Percentiles rank a stretch among this genome's conserved stretches.
phyloP scores from a whole-genome alignment of 2,113 vertebrate genomes.

The Falco punctatus region DNA sequence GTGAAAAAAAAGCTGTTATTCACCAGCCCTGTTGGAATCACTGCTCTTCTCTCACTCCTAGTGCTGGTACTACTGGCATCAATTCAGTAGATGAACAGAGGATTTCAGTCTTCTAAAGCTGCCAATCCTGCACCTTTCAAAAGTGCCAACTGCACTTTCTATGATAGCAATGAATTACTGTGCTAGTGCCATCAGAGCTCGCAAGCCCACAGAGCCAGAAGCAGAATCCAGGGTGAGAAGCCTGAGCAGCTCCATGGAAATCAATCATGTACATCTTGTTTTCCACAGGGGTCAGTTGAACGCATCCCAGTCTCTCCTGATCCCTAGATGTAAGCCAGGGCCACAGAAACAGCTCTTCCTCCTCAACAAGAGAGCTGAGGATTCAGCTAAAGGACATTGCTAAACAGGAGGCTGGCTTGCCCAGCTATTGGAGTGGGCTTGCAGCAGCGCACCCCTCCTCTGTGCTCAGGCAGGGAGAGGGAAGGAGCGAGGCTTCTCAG shows the following conservation, averaged over 20 bases:
- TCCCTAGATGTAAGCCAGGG: not conserved
- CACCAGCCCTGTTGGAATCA: not conserved
- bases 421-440: not conserved
- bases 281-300: not conserved
- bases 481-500: not conserved
- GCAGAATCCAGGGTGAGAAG: not conserved
- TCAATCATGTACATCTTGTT: not conserved
- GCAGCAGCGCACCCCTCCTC: not conserved
- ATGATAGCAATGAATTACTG: not conserved
- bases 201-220: not conserved
- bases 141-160: constrained; percentile 25
- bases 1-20: constrained; percentile 14
- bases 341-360: not conserved
- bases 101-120: constrained; percentile 24
- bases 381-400: not conserved
- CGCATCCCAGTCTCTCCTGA: not conserved
- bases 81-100: constrained; percentile 24
- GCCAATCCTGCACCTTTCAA: constrained; percentile 37
- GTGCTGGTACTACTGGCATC: not conserved
- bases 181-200: not conserved
- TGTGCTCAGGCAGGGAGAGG: not conserved
- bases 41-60: not conserved
- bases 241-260: not conserved
- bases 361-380: not conserved
- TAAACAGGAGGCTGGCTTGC: not conserved